Evolutionary conservation across 2,113 vertebrate species (phyloP).

Genomic region (Equus przewalskii): DNA sequence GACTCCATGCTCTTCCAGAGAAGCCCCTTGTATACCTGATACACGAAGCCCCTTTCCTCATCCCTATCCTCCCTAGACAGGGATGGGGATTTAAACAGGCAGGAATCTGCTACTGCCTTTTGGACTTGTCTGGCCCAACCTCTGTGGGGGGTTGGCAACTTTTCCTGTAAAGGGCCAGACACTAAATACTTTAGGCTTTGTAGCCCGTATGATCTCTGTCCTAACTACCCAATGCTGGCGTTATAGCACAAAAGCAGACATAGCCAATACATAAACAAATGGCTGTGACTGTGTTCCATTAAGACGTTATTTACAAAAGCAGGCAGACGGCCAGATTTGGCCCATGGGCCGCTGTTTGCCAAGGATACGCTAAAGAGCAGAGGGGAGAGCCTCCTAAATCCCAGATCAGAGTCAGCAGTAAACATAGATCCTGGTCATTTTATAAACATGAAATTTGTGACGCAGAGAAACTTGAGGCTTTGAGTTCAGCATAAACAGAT

Average conservation of each 20-base stretch:
- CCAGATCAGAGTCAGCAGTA: not conserved
- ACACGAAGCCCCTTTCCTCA: not conserved
- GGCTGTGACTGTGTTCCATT: not conserved
- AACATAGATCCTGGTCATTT: not conserved
- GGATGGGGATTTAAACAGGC: not conserved
- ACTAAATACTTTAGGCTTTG: not conserved
- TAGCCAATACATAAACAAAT: not conserved
- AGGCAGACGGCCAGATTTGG: not conserved
- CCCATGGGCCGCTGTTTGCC: not conserved
- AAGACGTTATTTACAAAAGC: not conserved
- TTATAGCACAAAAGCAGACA: not conserved
- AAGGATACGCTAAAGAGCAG: not conserved
- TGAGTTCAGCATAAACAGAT: conserved; percentile 1
- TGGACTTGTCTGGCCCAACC: not conserved
- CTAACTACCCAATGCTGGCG: not conserved
- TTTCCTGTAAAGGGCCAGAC: not conserved
- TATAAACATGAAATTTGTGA: not conserved
- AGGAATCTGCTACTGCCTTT: not conserved
- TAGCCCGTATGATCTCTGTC: not conserved
- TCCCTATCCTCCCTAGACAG: not conserved
- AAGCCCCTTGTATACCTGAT: not conserved
- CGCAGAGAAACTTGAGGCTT: not conserved
- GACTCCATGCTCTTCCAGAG: not conserved
- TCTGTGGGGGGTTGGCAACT: not conserved
- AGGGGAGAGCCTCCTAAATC: not conserved